Evolutionary conservation across 2,113 vertebrate genomes (phyloP), one percentile per base, ranked within the genome.

Genomic region (Macaca nemestrina): DNA sequence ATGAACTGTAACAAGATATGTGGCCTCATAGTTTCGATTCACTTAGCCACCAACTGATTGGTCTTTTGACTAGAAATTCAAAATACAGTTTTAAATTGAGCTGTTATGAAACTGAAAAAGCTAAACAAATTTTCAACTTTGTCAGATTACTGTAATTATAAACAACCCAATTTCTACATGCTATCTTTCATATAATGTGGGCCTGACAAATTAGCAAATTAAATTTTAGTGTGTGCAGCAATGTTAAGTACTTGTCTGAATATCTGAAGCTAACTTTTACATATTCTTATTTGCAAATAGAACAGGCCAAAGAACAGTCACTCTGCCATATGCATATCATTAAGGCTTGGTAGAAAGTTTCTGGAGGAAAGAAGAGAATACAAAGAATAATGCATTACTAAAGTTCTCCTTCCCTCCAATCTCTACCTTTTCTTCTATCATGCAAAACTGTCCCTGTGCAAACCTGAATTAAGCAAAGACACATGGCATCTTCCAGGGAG

Each of bases 161-260:
- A 96, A 93, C 75, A 92, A 95, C 73, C 25, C 17, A 50, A 5
- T 95, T 95, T 88, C 50, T 38, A 79, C 13, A 64, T 86, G 43
- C 67, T 95, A 4, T 90, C 32, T 96, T 93, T 95, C 40, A 17
- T 52, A 64, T 23, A 92, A 23, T 23, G 80, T 83, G 20, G 97
- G 76, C 90, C 80, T 94, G 45, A 75, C 73, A 97, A 83, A 93
- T 57, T 91, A 91, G 67, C 68, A 96, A 96, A 76, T 97, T 95
- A 86, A 73, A 95, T 83, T 94, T 92, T 87, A 90, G 76, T 75
- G 30, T 95, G 16, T 72, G 70, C 2, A 59, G 70, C 14, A 78
- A 14, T 88, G 38, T 75, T 92, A 90, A 96, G 86, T 87, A 57
- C 35, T 90, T 85, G 14, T 52, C 16, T 94, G 57, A 43, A 52